A percentile compares a stretch with the other conserved stretches of the same genome.
These are phyloP conservation scores for Macrobrachium nipponense DNA, from an alignment of 1,140 invertebrate species.

Conservation along the genomic window DNA sequence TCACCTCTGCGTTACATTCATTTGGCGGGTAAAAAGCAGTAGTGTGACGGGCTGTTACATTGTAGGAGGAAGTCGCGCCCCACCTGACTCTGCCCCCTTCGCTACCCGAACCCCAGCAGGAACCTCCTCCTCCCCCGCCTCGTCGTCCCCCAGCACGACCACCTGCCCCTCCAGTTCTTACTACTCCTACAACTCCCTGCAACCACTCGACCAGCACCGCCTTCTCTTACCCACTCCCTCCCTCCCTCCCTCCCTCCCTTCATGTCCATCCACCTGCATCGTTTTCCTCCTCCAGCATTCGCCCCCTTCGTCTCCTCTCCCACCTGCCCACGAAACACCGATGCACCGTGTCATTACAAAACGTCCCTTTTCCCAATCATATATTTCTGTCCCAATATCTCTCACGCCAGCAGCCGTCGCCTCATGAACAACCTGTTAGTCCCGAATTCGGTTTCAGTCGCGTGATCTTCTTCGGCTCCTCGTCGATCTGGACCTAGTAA, in stretches of 20 bases:
- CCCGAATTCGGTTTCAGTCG: not conserved
- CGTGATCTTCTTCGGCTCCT: not conserved
- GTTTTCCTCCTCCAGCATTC: too few relatives aligned
- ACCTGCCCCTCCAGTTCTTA: not conserved
- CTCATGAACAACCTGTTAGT: conserved; percentile 6
- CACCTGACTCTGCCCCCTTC: conserved; percentile 7
- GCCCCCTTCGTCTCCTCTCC: not conserved
- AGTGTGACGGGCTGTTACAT: conserved; percentile 45
- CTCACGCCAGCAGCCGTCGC: not conserved
- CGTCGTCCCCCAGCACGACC: not conserved
- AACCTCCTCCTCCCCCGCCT: conserved; percentile 5
- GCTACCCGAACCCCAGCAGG: not conserved
- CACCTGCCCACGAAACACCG: not conserved
- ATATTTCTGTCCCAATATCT: not conserved
- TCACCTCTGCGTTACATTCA: not conserved
- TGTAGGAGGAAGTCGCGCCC: conserved; percentile 36
- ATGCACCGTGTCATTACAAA: not conserved
- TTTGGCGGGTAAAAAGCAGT: conserved; percentile 34
- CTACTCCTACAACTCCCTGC: not conserved
- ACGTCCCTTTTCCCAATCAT: not conserved
- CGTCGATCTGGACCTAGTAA: too few relatives aligned
- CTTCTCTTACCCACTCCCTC: not conserved
- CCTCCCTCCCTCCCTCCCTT: not conserved
- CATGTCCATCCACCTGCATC: not conserved
- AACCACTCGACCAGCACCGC: not conserved